Evolutionary conservation across 2,113 vertebrate genomes (phyloP), one percentile per base, ranked within the genome.

Genomic region (Euleptes europaea): DNA sequence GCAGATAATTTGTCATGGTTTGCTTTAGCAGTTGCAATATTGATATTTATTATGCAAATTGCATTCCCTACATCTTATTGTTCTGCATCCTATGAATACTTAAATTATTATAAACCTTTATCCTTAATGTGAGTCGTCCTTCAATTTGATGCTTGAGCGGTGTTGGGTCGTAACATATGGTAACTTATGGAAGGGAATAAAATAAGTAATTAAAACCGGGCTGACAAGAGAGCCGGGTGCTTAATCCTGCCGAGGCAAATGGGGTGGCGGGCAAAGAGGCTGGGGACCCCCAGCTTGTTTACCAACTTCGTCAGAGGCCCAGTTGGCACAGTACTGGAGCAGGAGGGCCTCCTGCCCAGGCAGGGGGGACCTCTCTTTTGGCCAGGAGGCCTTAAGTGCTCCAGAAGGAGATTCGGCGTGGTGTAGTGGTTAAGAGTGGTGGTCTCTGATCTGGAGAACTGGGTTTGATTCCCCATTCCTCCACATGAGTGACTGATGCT

Each of bases 1-100:
- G 93, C 93, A 92, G 94, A 94, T 94, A 93, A 95, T 95, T 96
- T 94, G 95, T 96, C 94, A 94, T 38, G 94, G 93, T 94, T 95
- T 93, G 93, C 94, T 96, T 96, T 96, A 94, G 94, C 93, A 92
- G 93, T 94, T 95, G 94, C 84, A 94, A 95, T 96, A 96, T 92
- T 94, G 95, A 93, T 96, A 96, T 97, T 96, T 97, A 95, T 95
- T 96, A 96, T 96, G 95, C 95, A 95, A 96, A 96, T 96, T 93
- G 93, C 92, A 90, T 96, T 95, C 94, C 94, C 92, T 90, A 91
- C 95, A 94, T 92, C 94, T 96, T 91, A 95, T 96, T 96, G 94
- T 96, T 94, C 90, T 86, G 89, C 90, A 66, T 93, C 88, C 95
- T 95, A 83, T 42, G 94, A 96, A 96, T 95, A 90, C 93, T 92